Base-by-base conservation (phyloP, 2,113 vertebrate genomes). In the Todiramphus chloris region DNA sequence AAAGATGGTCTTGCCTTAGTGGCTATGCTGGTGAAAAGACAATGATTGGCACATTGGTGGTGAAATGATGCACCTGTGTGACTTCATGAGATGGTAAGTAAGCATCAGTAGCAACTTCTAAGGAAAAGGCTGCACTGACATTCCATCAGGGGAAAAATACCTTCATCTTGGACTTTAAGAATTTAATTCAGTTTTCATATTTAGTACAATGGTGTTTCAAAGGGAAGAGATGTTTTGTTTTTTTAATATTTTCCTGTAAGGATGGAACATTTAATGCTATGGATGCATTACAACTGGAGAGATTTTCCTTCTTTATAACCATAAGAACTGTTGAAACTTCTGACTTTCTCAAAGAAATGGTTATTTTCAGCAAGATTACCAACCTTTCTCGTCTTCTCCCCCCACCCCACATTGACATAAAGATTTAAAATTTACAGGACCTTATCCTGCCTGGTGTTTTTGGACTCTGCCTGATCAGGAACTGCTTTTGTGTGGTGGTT, bases 401-500 rank as follows among this genome's bases (percentile, higher is more conserved):
- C 5, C 5, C 2, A 6, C 19, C 33, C 24, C 50, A 16, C 35
- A 58, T 15, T n/a, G 28, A 64, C 41, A 80, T 1, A 44, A 37
- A 66, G n/a, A 78, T 56, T 62, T 55, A 50, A 76, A 67, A 41
- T 90, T 78, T 43, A 43, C 23, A 56, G 28, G n/a, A 73, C 46
- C 41, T 27, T 55, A 56, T 43, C 39, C 91, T 94, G 72, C 56
- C 83, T 56, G 21, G 18, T 25, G 66, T 31, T 81, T 92, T 87
- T 41, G n/a, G 17, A 87, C 60, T 94, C 58, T 84, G 76, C 18
- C 35, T 60, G 53, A 58, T 93, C 46, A 92, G 21, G 76, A 86
- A 79, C 66, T 90, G 74, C 30, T 72, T 94, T 89, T 73, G 63
- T 87, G 87, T 80, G 63, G 55, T 85, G 74, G 87, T 41, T 95